These are phyloP conservation scores for Asobara japonica DNA, from an alignment of 1,140 invertebrate species.

Conservation along the genomic window DNA sequence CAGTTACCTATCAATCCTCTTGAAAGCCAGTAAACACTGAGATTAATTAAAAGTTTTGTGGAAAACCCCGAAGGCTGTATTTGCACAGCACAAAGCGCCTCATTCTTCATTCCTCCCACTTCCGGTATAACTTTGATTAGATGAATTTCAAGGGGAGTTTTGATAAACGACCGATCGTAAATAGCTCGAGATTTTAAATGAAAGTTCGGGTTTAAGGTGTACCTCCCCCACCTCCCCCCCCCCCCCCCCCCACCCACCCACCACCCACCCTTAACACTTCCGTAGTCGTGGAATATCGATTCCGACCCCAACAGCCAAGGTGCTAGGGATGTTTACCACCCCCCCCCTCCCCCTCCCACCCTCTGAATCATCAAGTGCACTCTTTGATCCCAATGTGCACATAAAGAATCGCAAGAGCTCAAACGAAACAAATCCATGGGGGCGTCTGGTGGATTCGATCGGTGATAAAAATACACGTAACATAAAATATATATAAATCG, in stretches of 20 bases:
- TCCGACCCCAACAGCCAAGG: background rate
- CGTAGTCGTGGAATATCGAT: background rate
- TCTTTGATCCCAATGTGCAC: background rate
- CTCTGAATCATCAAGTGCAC: slow-evolving; percentile 4
- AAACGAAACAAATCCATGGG: no score
- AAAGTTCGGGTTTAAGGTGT: background rate
- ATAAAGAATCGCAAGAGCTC: background rate
- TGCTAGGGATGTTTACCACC: background rate
- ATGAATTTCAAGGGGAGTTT: background rate
- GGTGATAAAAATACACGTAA: background rate
- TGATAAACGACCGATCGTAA: background rate
- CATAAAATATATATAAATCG: no score
- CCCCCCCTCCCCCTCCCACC: no score
- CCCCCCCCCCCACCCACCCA: no score
- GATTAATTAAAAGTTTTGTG: no score
- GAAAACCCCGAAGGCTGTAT: no score
- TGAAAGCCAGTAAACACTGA: no score
- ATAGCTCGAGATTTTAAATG: background rate
- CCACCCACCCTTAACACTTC: no score
- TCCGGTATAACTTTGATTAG: background rate
- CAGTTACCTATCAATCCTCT: no score
- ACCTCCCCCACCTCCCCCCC: no score
- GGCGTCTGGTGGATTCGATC: background rate
- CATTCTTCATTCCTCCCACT: background rate
- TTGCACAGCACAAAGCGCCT: no score